phyloP scores from a whole-genome alignment of 2,888 invertebrate genomes.

The Cecidostiba fungosa region DNA sequence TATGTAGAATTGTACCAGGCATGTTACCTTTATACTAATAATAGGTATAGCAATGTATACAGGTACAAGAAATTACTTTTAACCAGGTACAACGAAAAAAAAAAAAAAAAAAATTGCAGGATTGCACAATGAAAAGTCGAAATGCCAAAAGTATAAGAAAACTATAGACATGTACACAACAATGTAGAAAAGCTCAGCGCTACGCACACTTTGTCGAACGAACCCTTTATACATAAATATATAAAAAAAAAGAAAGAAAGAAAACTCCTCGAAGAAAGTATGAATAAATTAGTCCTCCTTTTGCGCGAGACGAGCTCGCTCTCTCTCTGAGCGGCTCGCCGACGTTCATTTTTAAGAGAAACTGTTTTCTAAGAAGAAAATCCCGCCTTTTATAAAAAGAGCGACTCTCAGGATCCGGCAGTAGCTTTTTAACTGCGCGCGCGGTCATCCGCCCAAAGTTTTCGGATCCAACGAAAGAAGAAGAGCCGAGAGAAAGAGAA shows the following conservation, averaged over 20 bases:
- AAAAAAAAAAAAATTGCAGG: background rate
- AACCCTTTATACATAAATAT: background rate
- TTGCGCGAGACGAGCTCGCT: background rate
- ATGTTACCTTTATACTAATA: background rate
- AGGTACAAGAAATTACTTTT: background rate
- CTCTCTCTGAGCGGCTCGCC: background rate
- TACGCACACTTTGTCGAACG: constrained; percentile 6
- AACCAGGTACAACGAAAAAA: background rate
- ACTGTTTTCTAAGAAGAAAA: constrained; percentile 1
- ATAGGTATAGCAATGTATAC: background rate
- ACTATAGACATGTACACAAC: background rate
- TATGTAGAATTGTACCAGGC: background rate
- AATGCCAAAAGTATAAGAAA: background rate
- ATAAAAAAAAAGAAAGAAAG: background rate
- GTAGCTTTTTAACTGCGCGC: background rate
- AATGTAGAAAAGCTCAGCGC: background rate
- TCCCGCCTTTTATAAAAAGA: constrained; percentile 1
- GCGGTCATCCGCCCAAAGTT: background rate
- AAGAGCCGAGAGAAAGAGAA: background rate
- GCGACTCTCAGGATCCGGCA: background rate
- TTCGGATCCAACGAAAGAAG: background rate
- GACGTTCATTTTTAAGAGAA: background rate
- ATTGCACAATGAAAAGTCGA: background rate
- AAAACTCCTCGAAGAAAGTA: constrained; percentile 7
- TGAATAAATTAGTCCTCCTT: background rate